phyloP scores from a whole-genome alignment of 2,797 vertebrate genomes.

The Diglossa cyanea region DNA sequence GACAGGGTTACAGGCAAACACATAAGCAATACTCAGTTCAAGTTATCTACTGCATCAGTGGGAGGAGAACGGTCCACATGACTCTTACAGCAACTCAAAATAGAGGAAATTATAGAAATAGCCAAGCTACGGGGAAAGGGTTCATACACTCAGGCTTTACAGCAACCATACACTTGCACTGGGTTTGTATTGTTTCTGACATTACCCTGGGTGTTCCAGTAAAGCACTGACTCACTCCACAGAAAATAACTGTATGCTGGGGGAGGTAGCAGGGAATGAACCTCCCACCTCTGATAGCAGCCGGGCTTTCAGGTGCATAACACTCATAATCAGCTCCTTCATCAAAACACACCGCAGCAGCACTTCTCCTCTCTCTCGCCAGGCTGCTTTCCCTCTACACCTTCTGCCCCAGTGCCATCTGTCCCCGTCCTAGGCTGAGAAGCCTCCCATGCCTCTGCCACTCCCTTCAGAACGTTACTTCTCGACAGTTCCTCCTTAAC shows the following conservation, averaged over 20 bases:
- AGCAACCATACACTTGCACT: not conserved
- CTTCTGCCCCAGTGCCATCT: not conserved
- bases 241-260: not conserved
- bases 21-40: not conserved
- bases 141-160: not conserved
- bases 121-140: not conserved
- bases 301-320: not conserved
- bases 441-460: fast-evolving
- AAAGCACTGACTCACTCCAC: not conserved
- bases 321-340: not conserved
- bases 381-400: not conserved
- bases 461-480: not conserved
- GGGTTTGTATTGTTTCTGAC: not conserved
- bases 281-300: not conserved
- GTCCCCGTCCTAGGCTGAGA: not conserved
- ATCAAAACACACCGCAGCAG: fast-evolving
- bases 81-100: not conserved
- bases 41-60: not conserved
- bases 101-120: not conserved
- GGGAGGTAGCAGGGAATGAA: fast-evolving
- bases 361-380: not conserved
- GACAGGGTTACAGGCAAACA: not conserved
- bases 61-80: not conserved
- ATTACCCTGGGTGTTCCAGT: fast-evolving
- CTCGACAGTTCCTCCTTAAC: not conserved